Evolutionary conservation across 2,797 vertebrate genomes (phyloP).

Genomic region (Babyrousa celebensis): DNA sequence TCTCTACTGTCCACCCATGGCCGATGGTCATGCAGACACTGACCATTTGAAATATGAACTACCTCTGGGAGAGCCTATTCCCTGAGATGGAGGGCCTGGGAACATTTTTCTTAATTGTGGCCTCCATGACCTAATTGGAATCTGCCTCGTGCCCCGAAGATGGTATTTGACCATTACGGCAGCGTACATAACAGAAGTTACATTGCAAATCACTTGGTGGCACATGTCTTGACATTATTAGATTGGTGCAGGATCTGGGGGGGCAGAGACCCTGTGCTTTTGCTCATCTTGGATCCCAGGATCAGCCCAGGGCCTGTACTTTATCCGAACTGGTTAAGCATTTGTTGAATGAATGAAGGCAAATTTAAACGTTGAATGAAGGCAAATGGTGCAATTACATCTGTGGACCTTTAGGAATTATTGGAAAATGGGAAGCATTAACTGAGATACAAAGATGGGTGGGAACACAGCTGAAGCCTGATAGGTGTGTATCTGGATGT

Average conservation of each 20-base stretch:
- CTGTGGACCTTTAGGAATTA: constrained; percentile 51
- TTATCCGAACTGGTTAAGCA: neutral
- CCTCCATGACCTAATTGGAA: neutral
- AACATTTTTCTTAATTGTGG: constrained; percentile 19
- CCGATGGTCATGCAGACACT: neutral
- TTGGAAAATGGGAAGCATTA: constrained; percentile 31
- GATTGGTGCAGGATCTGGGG: neutral
- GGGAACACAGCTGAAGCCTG: constrained; percentile 19
- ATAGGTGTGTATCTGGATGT: neutral
- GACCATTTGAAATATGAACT: neutral
- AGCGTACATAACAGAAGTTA: neutral
- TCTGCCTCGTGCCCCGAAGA: neutral
- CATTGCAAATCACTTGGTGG: neutral
- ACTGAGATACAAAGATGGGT: constrained; percentile 18
- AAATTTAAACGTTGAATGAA: constrained; percentile 33
- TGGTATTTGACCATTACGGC: neutral
- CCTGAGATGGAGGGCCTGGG: neutral
- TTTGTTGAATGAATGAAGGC: constrained; percentile 49
- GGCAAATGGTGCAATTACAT: neutral
- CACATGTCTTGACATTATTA: neutral
- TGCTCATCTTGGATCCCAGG: neutral
- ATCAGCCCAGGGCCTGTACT: neutral
- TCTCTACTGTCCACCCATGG: neutral
- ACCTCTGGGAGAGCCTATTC: neutral
- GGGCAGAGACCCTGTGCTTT: neutral